phyloP scores from a whole-genome alignment of 1,140 invertebrate species.

The Drosophila suzukii region DNA sequence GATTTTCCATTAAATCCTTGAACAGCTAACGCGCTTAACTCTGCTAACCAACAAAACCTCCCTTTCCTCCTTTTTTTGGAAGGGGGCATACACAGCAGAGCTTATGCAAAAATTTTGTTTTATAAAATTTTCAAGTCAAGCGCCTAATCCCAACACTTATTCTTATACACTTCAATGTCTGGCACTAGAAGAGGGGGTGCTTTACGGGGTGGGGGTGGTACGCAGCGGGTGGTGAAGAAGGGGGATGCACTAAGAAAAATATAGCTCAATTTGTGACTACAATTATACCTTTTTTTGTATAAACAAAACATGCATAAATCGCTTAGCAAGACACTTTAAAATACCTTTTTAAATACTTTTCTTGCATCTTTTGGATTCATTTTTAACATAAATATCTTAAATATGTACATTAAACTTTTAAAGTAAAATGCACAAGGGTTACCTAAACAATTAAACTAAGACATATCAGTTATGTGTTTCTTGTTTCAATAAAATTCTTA shows the following conservation, averaged over 20 bases:
- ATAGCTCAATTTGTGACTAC: too few species aligned
- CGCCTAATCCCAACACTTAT: slow-evolving; percentile 83
- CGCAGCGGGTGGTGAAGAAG: slow-evolving; percentile 3
- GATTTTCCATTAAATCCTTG: slow-evolving; percentile 82
- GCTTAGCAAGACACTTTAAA: too few species aligned
- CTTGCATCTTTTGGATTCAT: too few species aligned
- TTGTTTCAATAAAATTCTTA: too few species aligned
- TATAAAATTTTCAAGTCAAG: slow-evolving; percentile 83
- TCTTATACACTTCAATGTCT: slow-evolving; percentile 83
- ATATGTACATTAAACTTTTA: too few species aligned
- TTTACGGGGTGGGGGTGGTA: not conserved
- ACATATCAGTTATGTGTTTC: too few species aligned
- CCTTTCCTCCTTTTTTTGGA: slow-evolving; percentile 12
- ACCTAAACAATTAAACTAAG: too few species aligned
- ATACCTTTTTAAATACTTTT: too few species aligned
- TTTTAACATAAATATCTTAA: too few species aligned
- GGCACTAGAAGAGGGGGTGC: slow-evolving; percentile 53
- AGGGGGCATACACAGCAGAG: slow-evolving; percentile 53
- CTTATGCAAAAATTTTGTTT: slow-evolving; percentile 83
- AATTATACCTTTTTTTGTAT: too few species aligned
- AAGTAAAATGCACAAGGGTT: too few species aligned
- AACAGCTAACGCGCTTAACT: slow-evolving; percentile 79
- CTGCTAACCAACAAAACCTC: slow-evolving; percentile 57
- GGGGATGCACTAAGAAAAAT: slow-evolving; percentile 2
- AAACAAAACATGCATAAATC: too few species aligned